These are phyloP conservation scores for Oceanodroma tethys DNA, from an alignment of 2,113 vertebrate species.

Conservation along the genomic window DNA sequence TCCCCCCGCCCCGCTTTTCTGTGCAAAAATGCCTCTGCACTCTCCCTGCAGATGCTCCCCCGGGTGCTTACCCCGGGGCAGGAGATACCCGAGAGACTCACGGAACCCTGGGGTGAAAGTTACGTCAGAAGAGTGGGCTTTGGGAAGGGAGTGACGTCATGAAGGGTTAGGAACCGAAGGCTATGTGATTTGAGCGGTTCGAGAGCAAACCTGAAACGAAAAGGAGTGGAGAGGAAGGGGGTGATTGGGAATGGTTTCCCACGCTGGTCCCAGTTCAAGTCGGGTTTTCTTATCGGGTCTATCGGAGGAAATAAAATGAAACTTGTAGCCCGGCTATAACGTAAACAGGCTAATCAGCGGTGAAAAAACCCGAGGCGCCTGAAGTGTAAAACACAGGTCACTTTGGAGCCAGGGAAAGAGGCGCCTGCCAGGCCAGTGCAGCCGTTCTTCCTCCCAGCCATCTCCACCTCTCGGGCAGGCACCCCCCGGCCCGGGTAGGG, in stretches of 20 bases:
- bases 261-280: background rate
- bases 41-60: background rate
- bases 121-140: background rate
- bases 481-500: background rate
- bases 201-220: background rate
- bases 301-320: conserved; percentile 25
- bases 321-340: background rate
- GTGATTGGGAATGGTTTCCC: background rate
- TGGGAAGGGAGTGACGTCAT: background rate
- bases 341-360: conserved; percentile 11
- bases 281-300: background rate
- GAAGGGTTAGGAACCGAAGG: background rate
- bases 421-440: background rate
- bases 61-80: too few species aligned
- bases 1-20: background rate
- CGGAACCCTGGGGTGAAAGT: background rate
- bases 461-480: background rate
- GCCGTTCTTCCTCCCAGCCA: background rate
- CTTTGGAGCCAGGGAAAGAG: background rate
- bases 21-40: background rate
- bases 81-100: background rate
- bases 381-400: conserved; percentile 16
- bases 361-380: background rate
- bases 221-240: background rate
- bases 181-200: background rate